A percentile compares a stretch with the other conserved stretches of the same genome.
Evolutionary conservation across 64 coral and sea anemone species (phyloP).

Genomic region (Montipora capricornis): DNA sequence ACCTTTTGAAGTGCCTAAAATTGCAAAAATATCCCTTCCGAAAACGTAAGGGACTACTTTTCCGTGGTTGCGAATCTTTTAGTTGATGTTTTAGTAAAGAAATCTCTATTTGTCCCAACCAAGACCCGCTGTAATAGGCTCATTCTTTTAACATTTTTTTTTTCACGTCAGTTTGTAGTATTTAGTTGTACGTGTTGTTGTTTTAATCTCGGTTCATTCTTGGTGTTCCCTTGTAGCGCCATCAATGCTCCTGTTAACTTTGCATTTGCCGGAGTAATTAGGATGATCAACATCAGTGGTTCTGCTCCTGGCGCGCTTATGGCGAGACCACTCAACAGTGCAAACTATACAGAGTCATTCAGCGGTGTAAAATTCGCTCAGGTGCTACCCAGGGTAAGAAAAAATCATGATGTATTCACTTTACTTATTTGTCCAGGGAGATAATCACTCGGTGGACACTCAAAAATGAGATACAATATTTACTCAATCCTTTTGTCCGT

Average conservation of each 20-base stretch:
- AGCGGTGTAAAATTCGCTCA: conserved; percentile 72
- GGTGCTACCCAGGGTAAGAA: conserved; percentile 74
- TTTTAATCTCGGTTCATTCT: not conserved
- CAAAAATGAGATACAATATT: too few relatives aligned
- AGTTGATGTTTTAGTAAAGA: too few relatives aligned
- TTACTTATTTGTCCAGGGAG: too few relatives aligned
- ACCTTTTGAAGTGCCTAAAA: too few relatives aligned
- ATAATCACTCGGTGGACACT: too few relatives aligned
- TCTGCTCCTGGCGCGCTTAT: conserved; percentile 27
- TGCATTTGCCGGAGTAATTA: conserved; percentile 83
- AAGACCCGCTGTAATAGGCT: too few relatives aligned
- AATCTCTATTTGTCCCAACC: too few relatives aligned
- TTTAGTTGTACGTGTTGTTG: not conserved
- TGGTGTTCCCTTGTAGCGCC: conserved; percentile 32
- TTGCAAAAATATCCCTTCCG: too few relatives aligned
- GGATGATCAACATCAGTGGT: conserved; percentile 68
- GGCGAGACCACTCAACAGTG: conserved; percentile 56
- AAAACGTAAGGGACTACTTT: too few relatives aligned
- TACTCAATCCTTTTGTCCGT: too few relatives aligned
- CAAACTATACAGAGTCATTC: conserved; percentile 47
- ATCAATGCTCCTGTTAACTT: conserved; percentile 48
- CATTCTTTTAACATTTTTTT: not conserved
- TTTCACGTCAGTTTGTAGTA: not conserved
- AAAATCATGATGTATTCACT: not conserved
- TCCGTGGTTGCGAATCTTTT: too few relatives aligned